Evolutionary conservation across 1,140 invertebrate species (phyloP), one percentile per base, ranked within the genome.

Genomic region (Augochlora pura): DNA sequence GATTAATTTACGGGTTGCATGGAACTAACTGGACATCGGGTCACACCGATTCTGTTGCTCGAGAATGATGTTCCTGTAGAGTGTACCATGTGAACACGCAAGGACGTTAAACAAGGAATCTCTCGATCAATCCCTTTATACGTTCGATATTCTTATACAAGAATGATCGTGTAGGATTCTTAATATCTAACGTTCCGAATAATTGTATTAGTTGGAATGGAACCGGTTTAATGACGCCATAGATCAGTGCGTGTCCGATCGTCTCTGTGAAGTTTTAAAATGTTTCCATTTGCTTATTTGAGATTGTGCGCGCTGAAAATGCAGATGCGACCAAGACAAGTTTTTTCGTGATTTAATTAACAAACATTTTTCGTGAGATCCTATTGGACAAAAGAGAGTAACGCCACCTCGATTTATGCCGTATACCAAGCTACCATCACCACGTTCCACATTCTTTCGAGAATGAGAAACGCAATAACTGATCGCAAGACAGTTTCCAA

Each of bases 1-100:
- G 89, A 90, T 88, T 90, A 90, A 90, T 91, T 89, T 78, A 87
- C 62, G 59, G 68, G 52, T 85, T 39, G 59, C 72, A 74, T 66
- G 59, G 18, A 73, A 77, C 67, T 42, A 75, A 60, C 60, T n/a
- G 38, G 9, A 46, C 67, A 68, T 67, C 49, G 60, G 76, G 57
- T 72, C 38, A 49, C 18, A 21, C 25, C 27, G 39, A 72, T 81
- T 62, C 71, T 72, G n/a, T n/a, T 38, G 16, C n/a, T 75, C 46
- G 67, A 82, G 46, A 63, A 69, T 72, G 62, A 16, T 16, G 39
- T 66, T 32, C 14, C n/a, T 54, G 25, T 49, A 32, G 39, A 42
- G n/a, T 65, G 59, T 32, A 10, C 18, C 27, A 25, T 69, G n/a
- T 16, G 70, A 60, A 57, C 59, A 18, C 23, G 21, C 0, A 16